Evolutionary conservation across 2,113 vertebrate species (phyloP).

Genomic region (human): DNA sequence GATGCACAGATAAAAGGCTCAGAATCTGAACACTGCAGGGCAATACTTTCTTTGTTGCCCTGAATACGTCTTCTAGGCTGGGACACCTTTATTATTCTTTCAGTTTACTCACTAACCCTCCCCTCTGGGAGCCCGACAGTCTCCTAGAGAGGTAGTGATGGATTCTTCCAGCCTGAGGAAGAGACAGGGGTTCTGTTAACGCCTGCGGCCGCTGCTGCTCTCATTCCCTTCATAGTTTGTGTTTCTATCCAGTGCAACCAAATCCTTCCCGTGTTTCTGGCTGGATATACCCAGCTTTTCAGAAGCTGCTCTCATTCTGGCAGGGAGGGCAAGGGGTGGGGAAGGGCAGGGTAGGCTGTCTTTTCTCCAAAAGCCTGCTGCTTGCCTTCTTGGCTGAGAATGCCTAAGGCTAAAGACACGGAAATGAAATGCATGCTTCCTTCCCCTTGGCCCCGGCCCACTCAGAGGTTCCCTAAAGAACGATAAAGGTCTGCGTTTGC

Average conservation of each 20-base stretch:
- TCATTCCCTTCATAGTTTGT: no score
- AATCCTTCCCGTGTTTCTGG: not conserved
- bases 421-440: accelerated
- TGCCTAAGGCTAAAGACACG: not conserved
- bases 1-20: not conserved
- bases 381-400: not conserved
- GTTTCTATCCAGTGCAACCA: not conserved
- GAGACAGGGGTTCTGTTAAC: not conserved
- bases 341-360: not conserved
- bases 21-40: not conserved
- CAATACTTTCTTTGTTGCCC: not conserved
- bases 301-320: accelerated
- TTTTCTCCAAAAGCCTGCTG: not conserved
- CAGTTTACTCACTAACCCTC: not conserved
- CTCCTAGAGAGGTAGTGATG: not conserved
- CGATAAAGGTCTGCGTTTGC: accelerated
- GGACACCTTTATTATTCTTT: not conserved
- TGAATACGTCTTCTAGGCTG: not conserved
- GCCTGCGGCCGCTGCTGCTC: not conserved
- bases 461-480: not conserved
- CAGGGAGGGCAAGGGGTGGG: not conserved
- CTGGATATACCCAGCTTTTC: not conserved
- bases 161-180: not conserved
- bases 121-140: not conserved
- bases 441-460: not conserved